These are phyloP conservation scores for Ctenodactylus gundi DNA, from an alignment of 2,113 vertebrate genomes.

Conservation along the genomic window DNA sequence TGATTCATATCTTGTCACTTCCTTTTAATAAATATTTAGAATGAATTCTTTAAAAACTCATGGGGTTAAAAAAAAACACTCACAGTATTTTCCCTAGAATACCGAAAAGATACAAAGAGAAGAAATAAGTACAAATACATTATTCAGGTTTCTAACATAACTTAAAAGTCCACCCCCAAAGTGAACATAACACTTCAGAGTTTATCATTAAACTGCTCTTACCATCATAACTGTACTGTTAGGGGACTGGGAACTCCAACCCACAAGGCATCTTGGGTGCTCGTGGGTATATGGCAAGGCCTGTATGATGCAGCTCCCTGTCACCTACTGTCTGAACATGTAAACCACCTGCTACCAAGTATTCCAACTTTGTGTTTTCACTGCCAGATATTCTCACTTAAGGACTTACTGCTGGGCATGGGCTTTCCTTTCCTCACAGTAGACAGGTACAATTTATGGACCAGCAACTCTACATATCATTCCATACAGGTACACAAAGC, in stretches of 20 bases:
- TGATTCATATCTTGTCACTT: not conserved
- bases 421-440: not conserved
- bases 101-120: not conserved
- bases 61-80: not conserved
- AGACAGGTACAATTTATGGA: not conserved
- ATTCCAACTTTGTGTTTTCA: not conserved
- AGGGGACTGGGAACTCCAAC: not conserved
- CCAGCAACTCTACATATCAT: not conserved
- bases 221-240: not conserved
- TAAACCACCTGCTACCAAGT: not conserved
- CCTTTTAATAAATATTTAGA: slow-evolving; percentile 8
- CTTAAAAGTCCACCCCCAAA: not conserved
- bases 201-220: not conserved
- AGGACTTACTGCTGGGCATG: not conserved
- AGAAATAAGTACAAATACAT: not conserved
- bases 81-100: not conserved
- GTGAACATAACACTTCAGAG: not conserved
- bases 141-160: slow-evolving; percentile 18
- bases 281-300: no score
- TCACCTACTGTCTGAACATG: not conserved
- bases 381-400: not conserved
- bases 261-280: not conserved
- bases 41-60: not conserved
- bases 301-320: no score
- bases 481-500: not conserved